Evolutionary conservation across 92 coral and sea anemone species (phyloP).

Genomic region (Blastomussa wellsi): DNA sequence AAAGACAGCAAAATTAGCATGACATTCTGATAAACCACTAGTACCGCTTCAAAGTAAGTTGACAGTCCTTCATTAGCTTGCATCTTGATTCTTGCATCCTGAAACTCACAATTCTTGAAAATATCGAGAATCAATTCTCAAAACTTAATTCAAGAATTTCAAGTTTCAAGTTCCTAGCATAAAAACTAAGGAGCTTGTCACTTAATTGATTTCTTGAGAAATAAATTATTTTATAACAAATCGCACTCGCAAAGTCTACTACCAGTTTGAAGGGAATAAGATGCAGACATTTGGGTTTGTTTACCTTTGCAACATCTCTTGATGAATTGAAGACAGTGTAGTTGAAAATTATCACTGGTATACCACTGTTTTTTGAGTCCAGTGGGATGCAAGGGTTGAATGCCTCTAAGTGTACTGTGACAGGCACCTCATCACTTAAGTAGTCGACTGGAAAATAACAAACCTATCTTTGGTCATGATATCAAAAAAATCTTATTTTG

Average conservation of each 20-base stretch:
- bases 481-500: too few relatives aligned
- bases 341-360: slow-evolving; percentile 84
- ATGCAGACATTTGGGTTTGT: not conserved
- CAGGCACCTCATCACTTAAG: slow-evolving; percentile 81
- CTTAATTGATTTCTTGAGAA: too few relatives aligned
- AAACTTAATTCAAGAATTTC: too few relatives aligned
- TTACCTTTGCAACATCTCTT: slow-evolving; percentile 65
- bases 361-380: slow-evolving; percentile 86
- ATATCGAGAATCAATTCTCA: too few relatives aligned
- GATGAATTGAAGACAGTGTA: slow-evolving; percentile 80
- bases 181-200: too few relatives aligned
- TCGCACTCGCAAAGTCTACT: not conserved
- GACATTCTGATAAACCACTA: not conserved
- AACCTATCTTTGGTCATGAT: too few relatives aligned
- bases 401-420: slow-evolving; percentile 78
- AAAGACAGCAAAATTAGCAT: not conserved
- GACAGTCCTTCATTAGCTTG: too few relatives aligned
- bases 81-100: too few relatives aligned
- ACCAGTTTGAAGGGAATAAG: not conserved
- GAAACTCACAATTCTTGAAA: too few relatives aligned
- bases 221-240: not conserved
- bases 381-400: slow-evolving; percentile 90
- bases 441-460: slow-evolving; percentile 63
- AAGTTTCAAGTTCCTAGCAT: too few relatives aligned
- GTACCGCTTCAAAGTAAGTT: too few relatives aligned